phyloP scores from a whole-genome alignment of 2,113 vertebrate species.

The Alaudala cheleensis region DNA sequence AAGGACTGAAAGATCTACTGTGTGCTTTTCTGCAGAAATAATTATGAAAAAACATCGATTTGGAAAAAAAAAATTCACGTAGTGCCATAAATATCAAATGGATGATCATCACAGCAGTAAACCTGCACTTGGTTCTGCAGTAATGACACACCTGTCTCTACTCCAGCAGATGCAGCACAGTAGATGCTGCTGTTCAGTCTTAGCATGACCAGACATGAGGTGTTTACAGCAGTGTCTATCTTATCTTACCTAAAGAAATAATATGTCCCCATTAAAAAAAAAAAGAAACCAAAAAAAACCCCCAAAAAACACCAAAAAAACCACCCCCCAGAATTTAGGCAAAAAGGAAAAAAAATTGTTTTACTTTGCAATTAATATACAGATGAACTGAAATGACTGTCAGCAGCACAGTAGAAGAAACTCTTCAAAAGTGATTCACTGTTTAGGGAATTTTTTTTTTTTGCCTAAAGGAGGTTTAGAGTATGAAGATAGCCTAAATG shows the following conservation, averaged over 20 bases:
- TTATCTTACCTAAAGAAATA: neutral
- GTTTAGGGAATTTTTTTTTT: neutral
- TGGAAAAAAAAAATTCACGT: neutral
- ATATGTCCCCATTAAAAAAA: neutral
- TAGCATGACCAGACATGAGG: neutral
- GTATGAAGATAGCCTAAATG: neutral
- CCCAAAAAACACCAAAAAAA: too few relatives aligned
- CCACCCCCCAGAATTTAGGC: neutral
- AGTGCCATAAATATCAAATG: neutral
- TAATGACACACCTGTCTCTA: neutral
- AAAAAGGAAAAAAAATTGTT: neutral
- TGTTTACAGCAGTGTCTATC: neutral
- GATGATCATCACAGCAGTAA: neutral
- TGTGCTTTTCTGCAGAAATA: neutral
- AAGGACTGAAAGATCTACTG: neutral
- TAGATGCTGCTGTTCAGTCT: neutral
- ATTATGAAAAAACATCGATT: neutral
- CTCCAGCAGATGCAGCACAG: neutral
- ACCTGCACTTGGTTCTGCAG: neutral
- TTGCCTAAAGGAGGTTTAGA: neutral
- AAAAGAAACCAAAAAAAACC: too few relatives aligned
- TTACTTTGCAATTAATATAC: neutral
- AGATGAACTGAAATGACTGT: neutral
- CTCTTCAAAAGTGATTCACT: neutral
- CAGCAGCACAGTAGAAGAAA: neutral